These are phyloP conservation scores for Leucania comma DNA, from an alignment of 2,888 invertebrate genomes.

Conservation along the genomic window DNA sequence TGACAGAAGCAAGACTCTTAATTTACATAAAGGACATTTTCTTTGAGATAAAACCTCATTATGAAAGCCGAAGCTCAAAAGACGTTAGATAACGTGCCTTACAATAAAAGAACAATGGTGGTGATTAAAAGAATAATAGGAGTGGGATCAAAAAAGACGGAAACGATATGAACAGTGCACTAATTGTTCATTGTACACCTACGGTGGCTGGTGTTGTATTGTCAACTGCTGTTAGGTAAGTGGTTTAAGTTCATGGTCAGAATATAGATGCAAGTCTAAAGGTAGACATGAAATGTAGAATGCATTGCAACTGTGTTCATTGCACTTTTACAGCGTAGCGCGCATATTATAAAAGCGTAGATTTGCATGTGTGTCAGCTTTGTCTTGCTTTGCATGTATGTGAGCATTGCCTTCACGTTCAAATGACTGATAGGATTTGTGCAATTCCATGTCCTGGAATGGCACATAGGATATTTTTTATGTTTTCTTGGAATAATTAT, in stretches of 20 bases:
- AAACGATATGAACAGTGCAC: conserved; percentile 48
- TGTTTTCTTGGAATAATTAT: too few species aligned
- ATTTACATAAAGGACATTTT: conserved; percentile 61
- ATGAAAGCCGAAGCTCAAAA: conserved; percentile 48
- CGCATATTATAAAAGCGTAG: too few species aligned
- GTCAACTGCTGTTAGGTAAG: conserved; percentile 32
- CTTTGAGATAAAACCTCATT: conserved; percentile 61
- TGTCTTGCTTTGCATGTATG: too few species aligned
- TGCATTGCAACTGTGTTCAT: not conserved
- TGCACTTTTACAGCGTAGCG: not conserved
- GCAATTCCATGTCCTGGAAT: too few species aligned
- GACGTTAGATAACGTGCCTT: conserved; percentile 43
- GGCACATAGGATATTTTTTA: too few species aligned
- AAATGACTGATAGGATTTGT: too few species aligned
- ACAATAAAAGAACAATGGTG: conserved; percentile 55
- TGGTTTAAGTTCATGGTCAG: conserved; percentile 47
- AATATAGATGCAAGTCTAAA: conserved; percentile 17
- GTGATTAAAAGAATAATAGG: conserved; percentile 54
- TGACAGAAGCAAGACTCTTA: conserved; percentile 52
- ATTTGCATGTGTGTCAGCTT: too few species aligned
- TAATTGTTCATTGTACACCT: conserved; percentile 56
- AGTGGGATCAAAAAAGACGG: conserved; percentile 45
- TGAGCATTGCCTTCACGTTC: too few species aligned
- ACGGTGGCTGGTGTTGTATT: conserved; percentile 48
- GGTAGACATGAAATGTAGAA: not conserved